These are phyloP conservation scores for Tetramorium alpestre DNA, from an alignment of 1,140 invertebrate genomes.

Conservation along the genomic window DNA sequence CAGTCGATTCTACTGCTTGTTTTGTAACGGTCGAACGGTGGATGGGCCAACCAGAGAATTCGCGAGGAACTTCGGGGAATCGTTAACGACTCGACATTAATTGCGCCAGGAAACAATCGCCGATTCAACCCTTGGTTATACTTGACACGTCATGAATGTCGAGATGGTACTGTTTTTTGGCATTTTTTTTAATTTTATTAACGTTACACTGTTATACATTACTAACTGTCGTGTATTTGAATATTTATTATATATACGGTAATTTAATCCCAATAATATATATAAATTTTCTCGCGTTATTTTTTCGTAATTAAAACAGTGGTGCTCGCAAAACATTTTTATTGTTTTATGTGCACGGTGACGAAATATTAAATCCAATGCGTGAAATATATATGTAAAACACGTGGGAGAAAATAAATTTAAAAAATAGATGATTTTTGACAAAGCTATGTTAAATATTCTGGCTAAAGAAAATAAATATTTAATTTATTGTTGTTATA, in stretches of 20 bases:
- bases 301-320: background rate
- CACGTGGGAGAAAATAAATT: background rate
- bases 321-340: background rate
- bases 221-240: background rate
- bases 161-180: background rate
- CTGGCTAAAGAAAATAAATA: background rate
- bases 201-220: background rate
- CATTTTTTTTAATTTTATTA: background rate
- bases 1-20: slow-evolving; percentile 19
- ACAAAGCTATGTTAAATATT: background rate
- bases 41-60: slow-evolving; percentile 56
- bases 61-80: slow-evolving; percentile 71
- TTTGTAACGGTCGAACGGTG: slow-evolving; percentile 25
- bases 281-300: background rate
- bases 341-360: background rate
- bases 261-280: slow-evolving; percentile 20
- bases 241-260: background rate
- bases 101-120: slow-evolving; percentile 56
- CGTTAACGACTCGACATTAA: slow-evolving; percentile 67
- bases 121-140: slow-evolving; percentile 48
- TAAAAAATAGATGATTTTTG: background rate
- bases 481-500: background rate
- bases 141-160: slow-evolving; percentile 1
- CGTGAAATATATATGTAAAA: background rate
- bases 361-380: slow-evolving; percentile 11